These are phyloP conservation scores for Apus apus DNA, from an alignment of 2,113 vertebrate species.

Conservation along the genomic window DNA sequence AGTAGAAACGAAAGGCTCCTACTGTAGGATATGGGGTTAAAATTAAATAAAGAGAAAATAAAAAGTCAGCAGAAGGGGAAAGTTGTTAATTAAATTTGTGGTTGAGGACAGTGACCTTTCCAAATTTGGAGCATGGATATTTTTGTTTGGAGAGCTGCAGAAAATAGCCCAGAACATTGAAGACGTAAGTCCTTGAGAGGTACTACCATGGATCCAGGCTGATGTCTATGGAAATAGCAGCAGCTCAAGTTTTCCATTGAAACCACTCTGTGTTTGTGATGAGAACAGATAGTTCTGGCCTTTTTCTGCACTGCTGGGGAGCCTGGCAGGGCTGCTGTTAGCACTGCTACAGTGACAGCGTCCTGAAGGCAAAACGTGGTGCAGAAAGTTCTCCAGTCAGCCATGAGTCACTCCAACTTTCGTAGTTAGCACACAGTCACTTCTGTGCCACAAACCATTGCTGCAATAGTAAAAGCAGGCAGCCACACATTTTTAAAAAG, in stretches of 20 bases:
- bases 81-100: constrained; percentile 21
- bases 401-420: background rate
- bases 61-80: background rate
- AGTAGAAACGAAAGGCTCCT: background rate
- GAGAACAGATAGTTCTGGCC: background rate
- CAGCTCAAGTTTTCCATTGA: background rate
- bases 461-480: background rate
- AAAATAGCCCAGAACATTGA: constrained; percentile 21
- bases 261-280: background rate
- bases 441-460: background rate
- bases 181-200: background rate
- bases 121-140: background rate
- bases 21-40: background rate
- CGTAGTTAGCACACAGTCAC: background rate
- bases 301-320: background rate
- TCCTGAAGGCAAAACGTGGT: background rate
- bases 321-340: background rate
- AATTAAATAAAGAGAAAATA: background rate
- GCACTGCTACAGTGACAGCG: background rate
- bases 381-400: background rate
- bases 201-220: background rate
- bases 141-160: constrained; percentile 35
- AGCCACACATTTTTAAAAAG: background rate
- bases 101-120: background rate
- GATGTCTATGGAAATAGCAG: background rate